Evolutionary conservation across 2,797 vertebrate genomes (phyloP).

Genomic region (Bryconaethiops microstoma): DNA sequence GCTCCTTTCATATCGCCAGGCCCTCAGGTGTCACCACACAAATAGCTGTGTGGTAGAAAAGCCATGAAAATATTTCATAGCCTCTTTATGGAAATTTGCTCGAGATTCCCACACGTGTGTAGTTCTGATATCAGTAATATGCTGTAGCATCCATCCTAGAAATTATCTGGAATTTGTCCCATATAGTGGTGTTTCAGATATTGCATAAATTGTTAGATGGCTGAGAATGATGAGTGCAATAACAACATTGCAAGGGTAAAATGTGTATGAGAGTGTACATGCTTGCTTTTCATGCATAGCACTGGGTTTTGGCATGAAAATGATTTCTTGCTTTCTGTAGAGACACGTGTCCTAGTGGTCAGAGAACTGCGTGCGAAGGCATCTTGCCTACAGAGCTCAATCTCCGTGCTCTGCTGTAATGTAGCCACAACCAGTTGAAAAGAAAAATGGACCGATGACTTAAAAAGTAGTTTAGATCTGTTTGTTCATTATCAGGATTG

Average conservation of each 20-base stretch:
- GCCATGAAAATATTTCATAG: neutral
- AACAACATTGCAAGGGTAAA: neutral
- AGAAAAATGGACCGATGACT: neutral
- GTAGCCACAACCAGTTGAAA: neutral
- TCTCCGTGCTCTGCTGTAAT: neutral
- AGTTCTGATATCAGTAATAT: neutral
- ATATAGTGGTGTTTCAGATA: neutral
- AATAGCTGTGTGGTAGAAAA: neutral
- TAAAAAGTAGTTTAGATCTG: neutral
- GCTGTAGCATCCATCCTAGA: neutral
- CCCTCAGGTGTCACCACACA: neutral
- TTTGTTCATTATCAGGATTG: neutral
- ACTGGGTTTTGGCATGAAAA: neutral
- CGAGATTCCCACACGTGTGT: neutral
- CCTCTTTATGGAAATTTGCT: neutral
- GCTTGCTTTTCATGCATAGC: neutral
- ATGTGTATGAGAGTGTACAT: neutral
- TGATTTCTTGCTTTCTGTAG: neutral
- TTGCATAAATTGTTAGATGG: neutral
- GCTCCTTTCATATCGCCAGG: slow-evolving; percentile 11
- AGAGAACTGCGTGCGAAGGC: neutral
- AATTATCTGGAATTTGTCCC: no score
- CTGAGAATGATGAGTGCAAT: neutral
- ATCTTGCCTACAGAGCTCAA: neutral
- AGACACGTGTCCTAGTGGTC: neutral